Evolutionary conservation across 2,888 invertebrate species (phyloP).

Genomic region (Chirona hameri): DNA sequence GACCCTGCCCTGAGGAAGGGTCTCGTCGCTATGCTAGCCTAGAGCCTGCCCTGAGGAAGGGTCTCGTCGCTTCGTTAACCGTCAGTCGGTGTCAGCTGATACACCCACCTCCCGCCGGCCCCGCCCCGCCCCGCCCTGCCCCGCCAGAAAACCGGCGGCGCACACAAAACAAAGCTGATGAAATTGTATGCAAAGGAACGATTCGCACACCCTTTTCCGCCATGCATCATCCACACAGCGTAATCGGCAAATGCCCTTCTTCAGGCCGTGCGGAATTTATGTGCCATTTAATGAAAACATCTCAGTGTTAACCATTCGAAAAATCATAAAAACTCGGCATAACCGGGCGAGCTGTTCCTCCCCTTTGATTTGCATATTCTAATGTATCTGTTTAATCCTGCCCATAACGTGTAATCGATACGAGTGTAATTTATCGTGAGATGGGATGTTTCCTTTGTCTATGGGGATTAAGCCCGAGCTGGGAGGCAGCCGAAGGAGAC

Average conservation of each 20-base stretch:
- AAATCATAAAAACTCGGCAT: conserved; percentile 14
- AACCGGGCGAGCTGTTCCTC: neutral
- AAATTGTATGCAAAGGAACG: conserved; percentile 11
- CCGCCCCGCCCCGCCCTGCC: too few species aligned
- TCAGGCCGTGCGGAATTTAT: neutral
- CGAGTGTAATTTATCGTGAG: neutral
- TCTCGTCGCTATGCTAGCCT: too few species aligned
- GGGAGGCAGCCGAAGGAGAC: neutral
- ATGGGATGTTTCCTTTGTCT: conserved; percentile 28
- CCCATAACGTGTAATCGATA: conserved; percentile 25
- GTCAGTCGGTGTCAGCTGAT: too few species aligned
- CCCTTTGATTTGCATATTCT: neutral
- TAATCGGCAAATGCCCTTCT: conserved; percentile 3
- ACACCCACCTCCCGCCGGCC: too few species aligned
- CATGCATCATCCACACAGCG: neutral
- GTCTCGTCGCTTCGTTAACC: too few species aligned
- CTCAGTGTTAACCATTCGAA: conserved; percentile 28
- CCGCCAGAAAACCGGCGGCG: neutral
- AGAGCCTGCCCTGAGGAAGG: too few species aligned
- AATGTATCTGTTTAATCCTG: conserved; percentile 26
- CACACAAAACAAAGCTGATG: conserved; percentile 7
- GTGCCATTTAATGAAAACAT: conserved; percentile 27
- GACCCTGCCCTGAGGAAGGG: too few species aligned
- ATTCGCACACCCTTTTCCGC: neutral
- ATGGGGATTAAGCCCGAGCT: neutral